Conservation (phyloP, 2,113 vertebrate species). For the human region GRCh38 chr12:104093001-104093500, state of each 20-base stretch:
- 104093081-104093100: conserved; percentile 21
- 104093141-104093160: background rate
- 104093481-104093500: conserved; percentile 77
- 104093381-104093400: conserved; percentile 83
- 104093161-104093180: background rate
- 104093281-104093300: conserved; percentile 17
- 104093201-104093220: conserved; percentile 40
- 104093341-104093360: background rate
- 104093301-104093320: conserved; percentile 41
- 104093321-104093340: background rate
- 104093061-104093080: background rate
- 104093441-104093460: conserved; percentile 79
- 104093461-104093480: conserved; percentile 78
- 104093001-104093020: background rate
- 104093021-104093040: conserved; percentile 5
- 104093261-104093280: conserved; percentile 40
- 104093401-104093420: conserved; percentile 82
- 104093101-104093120: background rate
- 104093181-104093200: conserved; percentile 27
- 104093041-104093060: background rate
- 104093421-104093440: conserved; percentile 74
- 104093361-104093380: conserved; percentile 57
- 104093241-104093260: conserved; percentile 27
- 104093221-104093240: conserved; percentile 11
- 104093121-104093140: background rate